Percentiles rank a stretch among this genome's conserved stretches.
Evolutionary conservation across 37 sponge, comb jelly and placozoan genomes (phyloP).

Genomic region (Mnemiopsis leidyi): DNA sequence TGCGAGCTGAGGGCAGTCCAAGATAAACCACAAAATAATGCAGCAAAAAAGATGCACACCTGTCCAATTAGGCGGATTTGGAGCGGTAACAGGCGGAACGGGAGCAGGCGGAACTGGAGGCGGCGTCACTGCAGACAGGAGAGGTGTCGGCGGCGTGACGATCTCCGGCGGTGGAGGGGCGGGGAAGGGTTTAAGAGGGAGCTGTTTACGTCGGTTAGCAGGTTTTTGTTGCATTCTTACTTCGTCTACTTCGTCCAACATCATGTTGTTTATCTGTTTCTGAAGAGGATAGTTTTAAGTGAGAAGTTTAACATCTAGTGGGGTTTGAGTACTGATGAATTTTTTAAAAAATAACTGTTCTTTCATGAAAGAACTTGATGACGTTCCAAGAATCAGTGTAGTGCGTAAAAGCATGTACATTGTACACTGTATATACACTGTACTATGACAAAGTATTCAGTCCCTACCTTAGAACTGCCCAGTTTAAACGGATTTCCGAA

Average conservation of each 20-base stretch:
- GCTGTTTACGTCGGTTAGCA: slow-evolving; percentile 29
- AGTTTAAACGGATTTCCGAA: slow-evolving; percentile 66
- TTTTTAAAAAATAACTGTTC: no score
- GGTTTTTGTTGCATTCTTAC: slow-evolving; percentile 13
- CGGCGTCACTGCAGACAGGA: background rate
- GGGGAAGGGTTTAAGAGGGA: slow-evolving; percentile 38
- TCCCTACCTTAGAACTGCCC: slow-evolving; percentile 54
- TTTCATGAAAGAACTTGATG: no score
- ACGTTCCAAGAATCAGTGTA: no score
- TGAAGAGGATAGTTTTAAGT: background rate
- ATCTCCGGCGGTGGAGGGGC: background rate
- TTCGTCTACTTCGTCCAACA: slow-evolving; percentile 10
- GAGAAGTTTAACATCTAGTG: background rate
- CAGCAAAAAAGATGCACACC: no score
- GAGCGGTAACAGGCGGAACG: background rate
- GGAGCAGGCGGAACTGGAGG: slow-evolving; percentile 37
- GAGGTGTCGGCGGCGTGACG: slow-evolving; percentile 13
- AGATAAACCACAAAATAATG: no score
- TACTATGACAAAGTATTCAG: no score
- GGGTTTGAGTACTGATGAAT: no score
- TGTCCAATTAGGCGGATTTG: background rate
- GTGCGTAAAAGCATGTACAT: no score
- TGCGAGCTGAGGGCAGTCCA: no score
- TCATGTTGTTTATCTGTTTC: slow-evolving; percentile 59
- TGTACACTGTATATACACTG: no score